A percentile compares a stretch with the other conserved stretches of the same genome.
phyloP scores from a whole-genome alignment of 2,113 vertebrate species.

The Datnioides undecimradiatus region DNA sequence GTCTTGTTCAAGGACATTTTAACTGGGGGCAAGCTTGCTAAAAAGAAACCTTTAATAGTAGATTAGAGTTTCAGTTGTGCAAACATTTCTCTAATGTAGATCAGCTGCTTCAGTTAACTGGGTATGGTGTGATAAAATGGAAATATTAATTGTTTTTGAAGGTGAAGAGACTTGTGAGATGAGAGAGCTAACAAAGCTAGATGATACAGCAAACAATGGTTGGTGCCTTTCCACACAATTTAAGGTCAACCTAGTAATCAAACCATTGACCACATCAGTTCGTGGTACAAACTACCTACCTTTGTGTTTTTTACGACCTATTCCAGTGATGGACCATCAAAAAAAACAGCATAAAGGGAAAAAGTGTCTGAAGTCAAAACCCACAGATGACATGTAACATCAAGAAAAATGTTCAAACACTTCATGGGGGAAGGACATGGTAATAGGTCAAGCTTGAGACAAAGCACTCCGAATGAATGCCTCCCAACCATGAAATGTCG shows the following conservation, averaged over 20 bases:
- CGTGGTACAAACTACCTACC: not conserved
- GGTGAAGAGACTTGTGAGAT: no score
- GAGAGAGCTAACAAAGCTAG: not conserved
- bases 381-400: constrained; percentile 57
- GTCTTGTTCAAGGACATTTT: constrained; percentile 2
- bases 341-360: constrained; percentile 22
- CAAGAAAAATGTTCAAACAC: constrained; percentile 62
- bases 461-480: constrained; percentile 59
- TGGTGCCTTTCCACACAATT: not conserved
- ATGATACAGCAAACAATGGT: not conserved
- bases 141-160: not conserved
- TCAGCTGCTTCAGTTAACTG: not conserved
- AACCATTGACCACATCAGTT: not conserved
- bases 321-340: constrained; percentile 12
- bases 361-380: constrained; percentile 47
- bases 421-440: constrained; percentile 46
- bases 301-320: constrained; percentile 22
- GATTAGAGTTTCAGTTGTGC: not conserved
- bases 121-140: not conserved
- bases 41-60: not conserved
- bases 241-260: constrained; percentile 13
- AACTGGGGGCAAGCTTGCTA: not conserved
- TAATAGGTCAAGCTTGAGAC: constrained; percentile 77
- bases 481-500: constrained; percentile 74
- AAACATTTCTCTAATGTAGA: not conserved